These are phyloP conservation scores for Lanistes nyassanus DNA, from an alignment of 1,140 invertebrate species.

Conservation along the genomic window DNA sequence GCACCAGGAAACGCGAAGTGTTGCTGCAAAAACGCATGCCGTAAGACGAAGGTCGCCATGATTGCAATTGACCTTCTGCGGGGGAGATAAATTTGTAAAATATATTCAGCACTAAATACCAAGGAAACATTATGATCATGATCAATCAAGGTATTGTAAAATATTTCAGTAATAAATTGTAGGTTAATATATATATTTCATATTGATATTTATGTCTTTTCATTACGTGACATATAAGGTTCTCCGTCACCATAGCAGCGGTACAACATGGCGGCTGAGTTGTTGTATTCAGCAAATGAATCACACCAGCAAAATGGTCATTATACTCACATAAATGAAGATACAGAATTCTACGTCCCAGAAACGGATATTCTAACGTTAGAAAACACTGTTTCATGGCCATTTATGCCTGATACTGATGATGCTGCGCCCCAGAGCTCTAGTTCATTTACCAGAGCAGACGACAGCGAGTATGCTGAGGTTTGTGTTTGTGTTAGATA, in stretches of 20 bases:
- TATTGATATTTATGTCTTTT: not conserved
- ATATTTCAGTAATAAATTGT: not conserved
- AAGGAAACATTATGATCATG: not conserved
- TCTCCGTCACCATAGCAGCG: slow-evolving; percentile 15
- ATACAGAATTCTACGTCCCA: slow-evolving; percentile 4
- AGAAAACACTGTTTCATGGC: not conserved
- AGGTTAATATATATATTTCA: not conserved
- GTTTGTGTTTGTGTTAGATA: no score
- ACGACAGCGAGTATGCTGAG: slow-evolving; percentile 11
- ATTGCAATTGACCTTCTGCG: not conserved
- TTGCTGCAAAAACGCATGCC: slow-evolving; percentile 25
- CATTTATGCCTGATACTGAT: not conserved
- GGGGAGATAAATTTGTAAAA: not conserved
- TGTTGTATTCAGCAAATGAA: not conserved
- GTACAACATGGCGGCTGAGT: slow-evolving; percentile 15
- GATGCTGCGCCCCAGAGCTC: not conserved
- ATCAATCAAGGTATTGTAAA: not conserved
- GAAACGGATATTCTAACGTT: slow-evolving; percentile 21
- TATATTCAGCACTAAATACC: not conserved
- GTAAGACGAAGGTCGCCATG: slow-evolving; percentile 35
- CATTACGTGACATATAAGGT: not conserved
- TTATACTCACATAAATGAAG: slow-evolving; percentile 4
- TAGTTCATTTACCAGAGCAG: not conserved
- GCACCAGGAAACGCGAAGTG: slow-evolving; percentile 17
- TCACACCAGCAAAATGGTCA: not conserved